phyloP scores from a whole-genome alignment of 2,888 invertebrate genomes.

The Frankliniella intonsa region DNA sequence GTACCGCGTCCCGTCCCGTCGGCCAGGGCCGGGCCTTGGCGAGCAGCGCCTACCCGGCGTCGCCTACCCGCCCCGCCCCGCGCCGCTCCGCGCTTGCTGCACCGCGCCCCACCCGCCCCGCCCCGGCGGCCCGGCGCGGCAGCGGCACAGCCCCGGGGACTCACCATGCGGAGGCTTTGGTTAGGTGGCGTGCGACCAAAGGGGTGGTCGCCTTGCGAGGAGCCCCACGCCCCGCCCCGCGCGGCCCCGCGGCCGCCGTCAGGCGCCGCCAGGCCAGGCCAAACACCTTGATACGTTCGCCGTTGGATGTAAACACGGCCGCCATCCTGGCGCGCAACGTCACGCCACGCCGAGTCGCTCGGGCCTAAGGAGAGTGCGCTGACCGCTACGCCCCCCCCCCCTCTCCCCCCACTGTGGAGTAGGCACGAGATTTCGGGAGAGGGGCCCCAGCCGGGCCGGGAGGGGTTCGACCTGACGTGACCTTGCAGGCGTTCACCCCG shows the following conservation, averaged over 20 bases:
- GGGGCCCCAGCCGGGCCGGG: neutral
- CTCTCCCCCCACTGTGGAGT: neutral
- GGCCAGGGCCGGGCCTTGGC: neutral
- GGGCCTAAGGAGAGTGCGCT: slow-evolving; percentile 17
- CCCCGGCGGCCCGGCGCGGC: neutral
- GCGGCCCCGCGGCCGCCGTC: neutral
- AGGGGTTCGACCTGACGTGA: neutral
- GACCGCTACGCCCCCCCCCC: neutral
- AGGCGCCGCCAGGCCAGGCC: neutral
- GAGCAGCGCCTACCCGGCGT: neutral
- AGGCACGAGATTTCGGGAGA: neutral
- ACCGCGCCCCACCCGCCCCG: neutral
- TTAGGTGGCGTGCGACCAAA: neutral
- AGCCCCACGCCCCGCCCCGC: neutral
- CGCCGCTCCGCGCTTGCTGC: neutral
- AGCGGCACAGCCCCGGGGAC: neutral
- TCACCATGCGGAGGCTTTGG: neutral
- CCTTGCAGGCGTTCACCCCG: slow-evolving; percentile 23
- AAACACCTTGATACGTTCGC: too few species aligned
- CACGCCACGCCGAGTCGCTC: neutral
- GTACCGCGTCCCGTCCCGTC: neutral
- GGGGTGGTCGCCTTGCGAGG: neutral
- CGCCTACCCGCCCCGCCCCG: neutral
- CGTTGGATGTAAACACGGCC: neutral
- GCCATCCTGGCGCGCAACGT: too few species aligned